These are phyloP conservation scores for Tachuris rubrigastra DNA, from an alignment of 2,113 vertebrate species.

Conservation along the genomic window DNA sequence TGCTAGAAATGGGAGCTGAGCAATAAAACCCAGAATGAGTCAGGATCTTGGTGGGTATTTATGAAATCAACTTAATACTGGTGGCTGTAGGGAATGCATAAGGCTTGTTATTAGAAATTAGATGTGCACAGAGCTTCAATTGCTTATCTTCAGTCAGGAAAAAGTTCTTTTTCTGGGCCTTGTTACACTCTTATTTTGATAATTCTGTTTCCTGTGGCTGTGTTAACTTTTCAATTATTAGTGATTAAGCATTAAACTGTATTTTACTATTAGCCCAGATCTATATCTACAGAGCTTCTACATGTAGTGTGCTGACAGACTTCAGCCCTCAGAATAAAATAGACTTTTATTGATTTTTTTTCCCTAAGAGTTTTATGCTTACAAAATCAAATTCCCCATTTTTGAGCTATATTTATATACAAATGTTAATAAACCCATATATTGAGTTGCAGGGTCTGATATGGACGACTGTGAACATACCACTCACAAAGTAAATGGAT, in stretches of 20 bases:
- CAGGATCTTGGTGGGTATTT: background rate
- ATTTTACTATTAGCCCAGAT: background rate
- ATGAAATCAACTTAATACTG: background rate
- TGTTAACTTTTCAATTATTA: constrained; percentile 38
- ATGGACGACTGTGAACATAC: background rate
- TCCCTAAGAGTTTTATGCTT: background rate
- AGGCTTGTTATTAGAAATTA: background rate
- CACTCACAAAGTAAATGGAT: background rate
- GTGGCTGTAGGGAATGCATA: background rate
- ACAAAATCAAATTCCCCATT: background rate
- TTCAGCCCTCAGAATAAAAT: background rate
- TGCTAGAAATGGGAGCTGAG: background rate
- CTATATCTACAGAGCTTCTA: background rate
- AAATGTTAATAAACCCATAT: background rate
- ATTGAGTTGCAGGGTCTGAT: background rate
- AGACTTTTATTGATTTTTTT: background rate
- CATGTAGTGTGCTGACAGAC: background rate
- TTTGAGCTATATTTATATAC: background rate
- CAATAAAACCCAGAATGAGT: constrained; percentile 1
- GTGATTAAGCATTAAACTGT: constrained; percentile 39
- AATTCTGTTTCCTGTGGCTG: background rate
- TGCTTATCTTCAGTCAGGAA: background rate
- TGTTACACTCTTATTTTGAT: background rate
- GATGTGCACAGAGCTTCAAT: background rate
- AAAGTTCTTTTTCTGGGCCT: constrained; percentile 8